Evolutionary conservation across 2,888 invertebrate genomes (phyloP), one percentile per base, ranked within the genome.

Genomic region (Magallana nippona): DNA sequence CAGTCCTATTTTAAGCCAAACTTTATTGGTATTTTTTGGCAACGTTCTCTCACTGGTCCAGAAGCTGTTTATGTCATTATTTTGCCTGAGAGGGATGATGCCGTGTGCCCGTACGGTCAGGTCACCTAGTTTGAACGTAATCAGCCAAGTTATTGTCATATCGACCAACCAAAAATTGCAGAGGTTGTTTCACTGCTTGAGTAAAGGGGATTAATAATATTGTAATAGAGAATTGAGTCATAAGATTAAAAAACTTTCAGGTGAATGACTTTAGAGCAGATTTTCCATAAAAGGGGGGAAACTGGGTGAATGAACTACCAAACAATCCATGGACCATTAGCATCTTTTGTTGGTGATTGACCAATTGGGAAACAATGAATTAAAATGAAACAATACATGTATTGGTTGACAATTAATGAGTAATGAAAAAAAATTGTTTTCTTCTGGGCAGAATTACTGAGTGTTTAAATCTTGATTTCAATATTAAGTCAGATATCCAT

Each of bases 61-160:
- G 17, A 32, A 71, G 71, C 32, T 71, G 27, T 15, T 71, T 71
- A 22, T 71, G 71, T 71, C 71, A 71, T 71, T 71, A 32, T 32
- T 71, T 22, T 27, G 32, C 71, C 71, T 27, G 71, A 71, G 32
- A 32, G 44, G 22, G 32, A 71, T 71, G 71, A 71, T 27, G 32
- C 71, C 71, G 15, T 71, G 32, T 71, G 71, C 71, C 71, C 0
- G 71, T 15, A 32, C 71, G 71, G 71, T 71, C 71, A 71, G 71
- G 71, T 71, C 71, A 71, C 71, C 71, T 71, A 71, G 71, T 71
- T 22, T 71, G 71, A 71, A 71, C 19, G 71, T 71, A 71, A 71
- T 71, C 71, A 27, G 71, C 71, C 22, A 27, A 10, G 71, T 71
- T 71, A 71, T 71, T 71, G 71, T 71, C 71, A 71, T 71, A 71